Conservation (phyloP, 35 echinoderm and acorn worm genomes). For the Strongylocentrotus purpuratus region DNA sequence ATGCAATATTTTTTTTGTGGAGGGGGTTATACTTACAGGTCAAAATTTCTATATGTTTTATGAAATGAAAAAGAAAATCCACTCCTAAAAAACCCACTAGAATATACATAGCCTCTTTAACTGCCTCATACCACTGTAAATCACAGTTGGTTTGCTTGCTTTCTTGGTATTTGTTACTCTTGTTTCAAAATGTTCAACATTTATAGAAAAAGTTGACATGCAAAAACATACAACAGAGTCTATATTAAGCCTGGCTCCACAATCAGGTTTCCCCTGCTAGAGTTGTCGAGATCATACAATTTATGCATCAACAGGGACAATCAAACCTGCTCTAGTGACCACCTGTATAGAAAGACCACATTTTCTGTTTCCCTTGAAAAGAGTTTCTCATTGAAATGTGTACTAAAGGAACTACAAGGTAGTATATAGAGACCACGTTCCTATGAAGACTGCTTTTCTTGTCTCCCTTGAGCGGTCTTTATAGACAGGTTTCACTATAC, state of each 20-base stretch:
- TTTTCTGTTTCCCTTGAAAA: no score
- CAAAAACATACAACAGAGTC: background rate
- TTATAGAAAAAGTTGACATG: slow-evolving; percentile 5
- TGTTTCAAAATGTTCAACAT: slow-evolving; percentile 4
- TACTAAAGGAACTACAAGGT: no score
- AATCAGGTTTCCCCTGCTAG: background rate
- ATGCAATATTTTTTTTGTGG: background rate
- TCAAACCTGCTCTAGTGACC: no score
- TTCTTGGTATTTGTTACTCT: background rate
- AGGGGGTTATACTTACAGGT: background rate
- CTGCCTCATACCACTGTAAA: background rate
- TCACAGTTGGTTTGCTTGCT: background rate
- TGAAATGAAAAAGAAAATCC: background rate
- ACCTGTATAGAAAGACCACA: no score
- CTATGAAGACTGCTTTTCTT: no score
- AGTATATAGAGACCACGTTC: no score
- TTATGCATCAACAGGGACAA: no score
- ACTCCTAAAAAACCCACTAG: background rate
- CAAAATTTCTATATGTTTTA: background rate
- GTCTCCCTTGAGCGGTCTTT: no score
- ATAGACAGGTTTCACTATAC: background rate
- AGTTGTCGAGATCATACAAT: no score
- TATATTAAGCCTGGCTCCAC: background rate
- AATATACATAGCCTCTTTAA: background rate
- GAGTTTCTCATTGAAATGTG: no score